Evolutionary conservation across 2,113 vertebrate species (phyloP), one percentile per base, ranked within the genome.

Genomic region (Phaethon lepturus): DNA sequence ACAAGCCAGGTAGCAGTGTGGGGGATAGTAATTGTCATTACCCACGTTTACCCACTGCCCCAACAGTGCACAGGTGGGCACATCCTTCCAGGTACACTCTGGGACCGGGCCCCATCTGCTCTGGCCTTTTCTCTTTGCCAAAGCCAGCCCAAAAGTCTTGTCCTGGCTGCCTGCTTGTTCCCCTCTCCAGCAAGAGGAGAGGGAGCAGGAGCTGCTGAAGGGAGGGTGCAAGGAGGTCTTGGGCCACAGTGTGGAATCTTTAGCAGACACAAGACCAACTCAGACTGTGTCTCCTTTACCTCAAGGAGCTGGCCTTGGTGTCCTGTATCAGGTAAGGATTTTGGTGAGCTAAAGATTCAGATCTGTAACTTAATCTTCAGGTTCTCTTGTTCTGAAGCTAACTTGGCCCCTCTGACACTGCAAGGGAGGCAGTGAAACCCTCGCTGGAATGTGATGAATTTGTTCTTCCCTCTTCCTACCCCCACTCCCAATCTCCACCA

Each of bases 21-120:
- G 50, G 40, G 63, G 44, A 26, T 1, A 58, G 19, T 1, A 3
- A 45, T 14, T 8, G 2, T 31, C 78, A 59, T 42, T 23, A 29
- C 12, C 40, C 4, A 2, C 12, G 8, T 4, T 64, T 42, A 12
- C 40, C 11, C 58, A 22, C 19, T 45, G 68, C 63, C 38, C 14
- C 38, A 42, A 15, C 31, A 62, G 52, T 5, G 16, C 58, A 73
- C 73, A 72, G 7, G 20, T 26, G 24, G 31, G n/a, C 11, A 14
- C 55, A 81, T 49, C n/a, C 79, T 73, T 18, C 17, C 74, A 77
- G 38, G 28, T 7, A 64, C 13, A 23, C 49, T 63, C 72, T 56
- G 1, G 0, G 42, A 16, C 22, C 2, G 0, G 20, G 49, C 25
- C 40, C 31, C 31, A 19, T 2, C 55, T 82, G 49, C 38, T 52